These are phyloP conservation scores for Geothlypis trichas DNA, from an alignment of 2,113 vertebrate species.

Conservation along the genomic window DNA sequence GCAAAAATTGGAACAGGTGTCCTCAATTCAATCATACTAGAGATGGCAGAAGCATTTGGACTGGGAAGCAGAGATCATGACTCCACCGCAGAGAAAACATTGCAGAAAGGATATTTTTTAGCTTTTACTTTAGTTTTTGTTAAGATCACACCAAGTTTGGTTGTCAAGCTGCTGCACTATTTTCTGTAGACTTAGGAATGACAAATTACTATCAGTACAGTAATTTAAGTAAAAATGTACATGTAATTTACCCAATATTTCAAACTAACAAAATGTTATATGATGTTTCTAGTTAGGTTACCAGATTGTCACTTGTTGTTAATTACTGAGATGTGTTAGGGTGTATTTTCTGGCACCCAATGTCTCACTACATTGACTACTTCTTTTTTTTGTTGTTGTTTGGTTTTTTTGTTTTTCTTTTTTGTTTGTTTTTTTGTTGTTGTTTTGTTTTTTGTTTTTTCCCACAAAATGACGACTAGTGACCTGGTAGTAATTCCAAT, in stretches of 20 bases:
- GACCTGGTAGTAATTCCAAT: background rate
- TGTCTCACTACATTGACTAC: background rate
- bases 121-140: background rate
- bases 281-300: background rate
- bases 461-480: background rate
- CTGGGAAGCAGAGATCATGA: background rate
- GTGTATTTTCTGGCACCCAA: background rate
- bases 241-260: background rate
- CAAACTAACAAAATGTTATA: background rate
- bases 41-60: background rate
- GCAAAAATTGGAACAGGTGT: background rate
- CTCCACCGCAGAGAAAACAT: background rate
- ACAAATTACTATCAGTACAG: background rate
- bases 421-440: too few relatives aligned
- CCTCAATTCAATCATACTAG: background rate
- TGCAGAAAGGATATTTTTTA: background rate
- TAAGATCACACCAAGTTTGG: background rate
- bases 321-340: background rate
- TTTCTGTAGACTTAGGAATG: background rate
- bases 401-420: too few relatives aligned
- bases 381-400: background rate
- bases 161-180: background rate
- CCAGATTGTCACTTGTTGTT: background rate
- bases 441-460: too few relatives aligned
- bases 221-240: background rate